A percentile compares a stretch with the other conserved stretches of the same genome.
These are phyloP conservation scores for Brachionus angularis DNA, from an alignment of 1,140 invertebrate genomes.

Conservation along the genomic window DNA sequence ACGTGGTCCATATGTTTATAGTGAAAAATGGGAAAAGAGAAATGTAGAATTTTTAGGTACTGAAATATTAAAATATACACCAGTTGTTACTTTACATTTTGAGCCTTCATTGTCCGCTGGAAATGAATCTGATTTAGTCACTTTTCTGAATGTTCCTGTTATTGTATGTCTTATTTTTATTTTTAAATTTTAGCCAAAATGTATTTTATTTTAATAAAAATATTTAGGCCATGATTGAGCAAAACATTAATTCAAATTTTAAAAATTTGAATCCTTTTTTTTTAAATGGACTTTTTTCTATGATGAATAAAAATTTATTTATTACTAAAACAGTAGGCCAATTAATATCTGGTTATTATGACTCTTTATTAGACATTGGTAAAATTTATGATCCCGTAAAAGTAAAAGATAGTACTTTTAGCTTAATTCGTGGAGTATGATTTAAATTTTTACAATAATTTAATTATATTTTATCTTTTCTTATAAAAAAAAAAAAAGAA, in stretches of 20 bases:
- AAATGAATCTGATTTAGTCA: slow-evolving; percentile 11
- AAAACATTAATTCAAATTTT: not conserved
- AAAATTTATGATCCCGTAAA: not conserved
- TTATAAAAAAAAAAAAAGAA: too few relatives aligned
- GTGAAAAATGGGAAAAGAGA: slow-evolving; percentile 9
- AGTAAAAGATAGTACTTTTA: slow-evolving; percentile 17
- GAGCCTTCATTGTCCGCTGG: not conserved
- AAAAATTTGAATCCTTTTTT: slow-evolving; percentile 4
- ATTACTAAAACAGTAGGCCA: not conserved
- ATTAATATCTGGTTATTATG: slow-evolving; percentile 33
- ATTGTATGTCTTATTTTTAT: not conserved
- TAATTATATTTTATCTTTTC: too few relatives aligned
- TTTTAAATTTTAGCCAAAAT: not conserved
- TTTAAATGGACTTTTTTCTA: not conserved
- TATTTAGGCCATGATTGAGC: slow-evolving; percentile 26
- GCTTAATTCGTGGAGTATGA: slow-evolving; percentile 9
- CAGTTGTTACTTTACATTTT: not conserved
- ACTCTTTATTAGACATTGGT: slow-evolving; percentile 22
- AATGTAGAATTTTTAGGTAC: slow-evolving; percentile 20
- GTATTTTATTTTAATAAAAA: not conserved
- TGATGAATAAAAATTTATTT: slow-evolving; percentile 19
- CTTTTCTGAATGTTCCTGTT: slow-evolving; percentile 19
- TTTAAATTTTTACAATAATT: too few relatives aligned
- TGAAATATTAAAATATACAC: not conserved
- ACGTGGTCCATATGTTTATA: slow-evolving; percentile 27